Conservation (phyloP, 2,888 invertebrate genomes). For the Heliconius ethilla region DNA sequence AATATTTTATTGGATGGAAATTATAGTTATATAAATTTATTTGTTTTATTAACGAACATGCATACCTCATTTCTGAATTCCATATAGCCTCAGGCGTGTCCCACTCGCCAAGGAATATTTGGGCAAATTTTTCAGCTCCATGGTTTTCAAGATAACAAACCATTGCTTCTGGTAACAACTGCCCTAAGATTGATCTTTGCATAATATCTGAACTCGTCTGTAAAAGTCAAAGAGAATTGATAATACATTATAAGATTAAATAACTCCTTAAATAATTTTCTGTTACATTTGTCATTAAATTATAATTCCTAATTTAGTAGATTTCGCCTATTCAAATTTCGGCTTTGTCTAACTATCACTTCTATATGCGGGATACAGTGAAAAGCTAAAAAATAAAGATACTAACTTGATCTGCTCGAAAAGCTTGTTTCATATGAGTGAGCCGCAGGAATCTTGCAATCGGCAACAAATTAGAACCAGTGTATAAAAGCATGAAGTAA, state of each 20-base stretch:
- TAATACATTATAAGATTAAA: neutral
- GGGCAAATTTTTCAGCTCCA: slow-evolving; percentile 98
- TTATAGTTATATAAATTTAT: too few relatives aligned
- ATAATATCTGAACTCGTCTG: slow-evolving; percentile 89
- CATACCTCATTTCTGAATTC: slow-evolving; percentile 97
- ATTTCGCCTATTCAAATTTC: too few relatives aligned
- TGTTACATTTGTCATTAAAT: too few relatives aligned
- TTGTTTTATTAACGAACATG: neutral
- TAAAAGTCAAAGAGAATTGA: slow-evolving; percentile 2
- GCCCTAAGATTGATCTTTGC: slow-evolving; percentile 95
- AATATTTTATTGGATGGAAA: too few relatives aligned
- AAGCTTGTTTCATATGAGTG: slow-evolving; percentile 97
- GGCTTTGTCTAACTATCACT: too few relatives aligned
- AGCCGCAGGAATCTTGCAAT: slow-evolving; percentile 96
- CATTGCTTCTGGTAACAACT: slow-evolving; percentile 98
- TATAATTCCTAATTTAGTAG: too few relatives aligned
- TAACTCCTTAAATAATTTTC: too few relatives aligned
- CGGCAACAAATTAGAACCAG: slow-evolving; percentile 98
- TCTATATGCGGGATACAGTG: too few relatives aligned
- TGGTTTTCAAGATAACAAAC: slow-evolving; percentile 99
- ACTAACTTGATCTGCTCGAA: slow-evolving; percentile 93
- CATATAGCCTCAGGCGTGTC: slow-evolving; percentile 99
- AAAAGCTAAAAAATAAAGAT: neutral
- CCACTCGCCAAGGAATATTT: slow-evolving; percentile 98
- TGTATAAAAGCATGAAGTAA: slow-evolving; percentile 99